A percentile compares a stretch with the other conserved stretches of the same genome.
Evolutionary conservation across 2,113 vertebrate species (phyloP).

Genomic region (Rafetus swinhoei): DNA sequence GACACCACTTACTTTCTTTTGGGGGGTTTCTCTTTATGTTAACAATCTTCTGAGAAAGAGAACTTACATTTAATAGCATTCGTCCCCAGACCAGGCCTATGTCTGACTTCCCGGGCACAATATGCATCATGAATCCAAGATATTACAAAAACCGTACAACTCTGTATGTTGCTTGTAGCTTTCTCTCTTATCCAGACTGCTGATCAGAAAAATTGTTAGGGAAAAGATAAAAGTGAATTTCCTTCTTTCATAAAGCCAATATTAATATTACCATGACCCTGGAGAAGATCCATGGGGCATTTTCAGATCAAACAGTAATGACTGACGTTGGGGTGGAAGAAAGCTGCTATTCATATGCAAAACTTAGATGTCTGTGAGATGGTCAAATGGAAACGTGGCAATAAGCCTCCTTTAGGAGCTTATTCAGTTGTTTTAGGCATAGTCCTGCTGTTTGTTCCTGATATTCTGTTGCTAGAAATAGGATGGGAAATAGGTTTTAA

Average conservation of each 20-base stretch:
- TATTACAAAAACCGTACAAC: background rate
- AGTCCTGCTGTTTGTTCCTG: background rate
- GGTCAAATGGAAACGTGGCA: background rate
- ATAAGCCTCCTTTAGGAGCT: background rate
- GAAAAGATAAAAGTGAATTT: background rate
- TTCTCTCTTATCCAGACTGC: background rate
- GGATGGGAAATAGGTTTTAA: background rate
- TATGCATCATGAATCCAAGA: background rate
- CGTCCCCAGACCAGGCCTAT: background rate
- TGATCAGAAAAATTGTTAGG: background rate
- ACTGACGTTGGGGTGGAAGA: background rate
- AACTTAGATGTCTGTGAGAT: background rate
- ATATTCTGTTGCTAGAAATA: background rate
- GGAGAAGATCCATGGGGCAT: background rate
- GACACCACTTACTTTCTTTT: background rate
- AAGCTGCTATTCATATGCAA: background rate
- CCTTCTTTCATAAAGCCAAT: background rate
- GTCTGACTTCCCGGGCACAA: background rate
- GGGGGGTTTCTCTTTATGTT: background rate
- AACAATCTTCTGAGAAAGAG: background rate
- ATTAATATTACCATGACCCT: background rate
- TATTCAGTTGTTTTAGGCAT: background rate
- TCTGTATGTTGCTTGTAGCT: background rate
- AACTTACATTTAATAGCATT: background rate
- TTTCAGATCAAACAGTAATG: background rate